These are phyloP conservation scores for Anhinga anhinga DNA, from an alignment of 2,113 vertebrate genomes.

Conservation along the genomic window DNA sequence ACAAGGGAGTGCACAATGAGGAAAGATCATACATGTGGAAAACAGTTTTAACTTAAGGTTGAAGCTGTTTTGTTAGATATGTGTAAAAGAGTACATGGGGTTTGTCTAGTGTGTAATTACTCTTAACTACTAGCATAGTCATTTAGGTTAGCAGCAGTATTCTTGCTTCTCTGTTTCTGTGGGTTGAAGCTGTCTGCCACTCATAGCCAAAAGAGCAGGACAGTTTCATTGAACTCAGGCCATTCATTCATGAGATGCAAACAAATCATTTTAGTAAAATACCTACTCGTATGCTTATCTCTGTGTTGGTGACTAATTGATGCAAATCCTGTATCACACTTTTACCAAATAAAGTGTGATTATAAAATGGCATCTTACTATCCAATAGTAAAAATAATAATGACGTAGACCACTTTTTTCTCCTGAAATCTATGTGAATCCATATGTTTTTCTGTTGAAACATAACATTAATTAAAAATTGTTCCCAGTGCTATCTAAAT, in stretches of 20 bases:
- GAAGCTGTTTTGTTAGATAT: neutral
- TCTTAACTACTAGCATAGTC: neutral
- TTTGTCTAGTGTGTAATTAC: neutral
- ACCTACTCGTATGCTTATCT: neutral
- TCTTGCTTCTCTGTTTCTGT: neutral
- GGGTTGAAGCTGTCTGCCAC: neutral
- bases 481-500: neutral
- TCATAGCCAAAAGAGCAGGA: neutral
- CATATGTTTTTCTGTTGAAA: neutral
- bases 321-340: neutral
- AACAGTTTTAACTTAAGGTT: neutral
- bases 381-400: neutral
- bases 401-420: neutral
- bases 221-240: neutral
- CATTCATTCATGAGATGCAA: neutral
- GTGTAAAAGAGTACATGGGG: fast-evolving
- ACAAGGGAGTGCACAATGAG: neutral
- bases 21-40: neutral
- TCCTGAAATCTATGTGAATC: neutral
- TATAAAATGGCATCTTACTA: neutral
- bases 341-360: neutral
- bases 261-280: neutral
- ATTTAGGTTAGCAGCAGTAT: neutral
- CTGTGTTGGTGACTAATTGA: neutral
- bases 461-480: neutral